phyloP scores from a whole-genome alignment of 2,113 vertebrate species.

The Nanger granti region DNA sequence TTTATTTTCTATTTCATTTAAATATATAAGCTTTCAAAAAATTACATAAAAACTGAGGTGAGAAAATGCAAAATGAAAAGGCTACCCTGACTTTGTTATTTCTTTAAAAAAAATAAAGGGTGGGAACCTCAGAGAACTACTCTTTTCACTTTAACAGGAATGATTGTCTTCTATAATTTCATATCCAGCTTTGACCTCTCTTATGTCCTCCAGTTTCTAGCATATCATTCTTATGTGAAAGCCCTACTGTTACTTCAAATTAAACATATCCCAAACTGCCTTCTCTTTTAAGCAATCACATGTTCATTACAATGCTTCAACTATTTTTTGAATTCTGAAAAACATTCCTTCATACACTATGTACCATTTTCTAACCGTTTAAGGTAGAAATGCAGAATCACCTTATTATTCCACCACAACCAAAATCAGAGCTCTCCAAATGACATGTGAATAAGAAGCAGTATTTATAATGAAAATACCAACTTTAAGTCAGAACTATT shows the following conservation, averaged over 20 bases:
- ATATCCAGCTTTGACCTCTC: background rate
- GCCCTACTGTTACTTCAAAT: background rate
- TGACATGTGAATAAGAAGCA: background rate
- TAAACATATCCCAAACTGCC: background rate
- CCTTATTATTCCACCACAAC: background rate
- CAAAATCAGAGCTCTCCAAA: conserved; percentile 9
- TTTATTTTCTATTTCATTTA: background rate
- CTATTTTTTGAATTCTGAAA: background rate
- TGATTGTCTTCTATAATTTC: background rate
- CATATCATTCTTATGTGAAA: background rate
- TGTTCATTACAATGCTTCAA: background rate
- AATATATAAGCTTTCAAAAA: background rate
- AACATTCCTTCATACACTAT: background rate
- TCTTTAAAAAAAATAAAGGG: background rate
- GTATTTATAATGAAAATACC: background rate
- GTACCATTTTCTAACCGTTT: background rate
- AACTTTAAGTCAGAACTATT: background rate
- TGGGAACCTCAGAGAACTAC: background rate
- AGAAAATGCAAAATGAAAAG: background rate
- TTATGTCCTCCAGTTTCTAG: background rate
- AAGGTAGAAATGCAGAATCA: background rate
- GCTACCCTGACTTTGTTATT: background rate
- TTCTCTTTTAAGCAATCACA: background rate
- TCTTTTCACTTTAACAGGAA: background rate
- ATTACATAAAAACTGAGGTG: background rate